Conservation (phyloP, 2,797 vertebrate species). For the Lepilemur ruficaudatus region DNA sequence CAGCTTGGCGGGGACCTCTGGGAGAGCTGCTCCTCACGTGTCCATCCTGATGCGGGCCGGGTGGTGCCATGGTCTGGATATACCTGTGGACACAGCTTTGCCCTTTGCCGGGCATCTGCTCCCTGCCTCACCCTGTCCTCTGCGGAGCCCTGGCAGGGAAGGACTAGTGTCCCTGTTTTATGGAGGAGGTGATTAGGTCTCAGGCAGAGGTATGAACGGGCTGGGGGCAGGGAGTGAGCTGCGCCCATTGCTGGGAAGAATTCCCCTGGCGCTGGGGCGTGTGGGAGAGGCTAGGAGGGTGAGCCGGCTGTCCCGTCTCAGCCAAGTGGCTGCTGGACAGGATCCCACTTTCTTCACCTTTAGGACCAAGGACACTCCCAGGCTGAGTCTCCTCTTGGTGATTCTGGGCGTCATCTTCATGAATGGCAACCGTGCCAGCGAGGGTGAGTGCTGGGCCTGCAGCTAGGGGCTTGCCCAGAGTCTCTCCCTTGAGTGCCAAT, state of each 20-base stretch:
- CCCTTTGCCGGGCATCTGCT: background rate
- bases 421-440: slow-evolving; percentile 90
- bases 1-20: background rate
- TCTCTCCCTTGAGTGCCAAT: background rate
- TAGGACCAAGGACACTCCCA: slow-evolving; percentile 82
- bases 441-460: slow-evolving; percentile 53
- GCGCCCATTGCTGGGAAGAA: background rate
- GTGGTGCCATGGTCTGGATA: background rate
- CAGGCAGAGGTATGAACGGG: background rate
- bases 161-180: background rate
- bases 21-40: background rate
- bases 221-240: background rate
- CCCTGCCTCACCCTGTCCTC: background rate
- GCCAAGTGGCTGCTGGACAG: background rate
- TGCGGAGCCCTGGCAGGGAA: background rate
- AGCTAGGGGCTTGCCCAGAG: background rate
- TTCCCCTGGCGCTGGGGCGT: background rate
- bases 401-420: slow-evolving; percentile 93
- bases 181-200: background rate
- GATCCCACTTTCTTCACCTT: slow-evolving; percentile 4
- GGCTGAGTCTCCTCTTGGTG: slow-evolving; percentile 88
- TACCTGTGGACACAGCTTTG: background rate
- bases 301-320: background rate
- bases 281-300: background rate
- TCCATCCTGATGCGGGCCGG: background rate